Base-by-base conservation (phyloP, 2,113 vertebrate species). In the Anseranas semipalmata region DNA sequence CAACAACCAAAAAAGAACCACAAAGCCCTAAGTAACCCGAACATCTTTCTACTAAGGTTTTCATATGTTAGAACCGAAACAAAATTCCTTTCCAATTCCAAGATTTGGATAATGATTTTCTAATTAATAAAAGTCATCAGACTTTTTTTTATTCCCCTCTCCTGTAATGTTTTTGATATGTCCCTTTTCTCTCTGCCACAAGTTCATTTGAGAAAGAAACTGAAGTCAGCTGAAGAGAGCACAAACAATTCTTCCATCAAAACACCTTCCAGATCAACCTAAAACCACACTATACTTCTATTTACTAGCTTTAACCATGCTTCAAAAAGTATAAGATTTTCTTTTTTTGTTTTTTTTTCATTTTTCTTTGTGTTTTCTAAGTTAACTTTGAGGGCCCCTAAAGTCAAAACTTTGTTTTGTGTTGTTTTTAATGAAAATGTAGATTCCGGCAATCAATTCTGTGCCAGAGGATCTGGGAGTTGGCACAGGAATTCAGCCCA, bases 371-470 rank as follows among this genome's bases (percentile, higher is more conserved):
- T 22, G 6, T 74, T 93, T 94, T 95, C 71, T 55, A 82, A 41
- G 56, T 53, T 70, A 68, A 63, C 56, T 85, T 43, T 48, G 22
- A 37, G 25, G 46, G 39, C 14, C 39, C 87, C 59, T 75, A 81
- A 75, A 27, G 52, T 65, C 56, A 41, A 56, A 85, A 53, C 15
- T 20, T 45, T 12, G 10, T 30, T 95, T 79, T 72, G 15, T 22
- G 93, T 59, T 81, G 63, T n/a, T 89, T 84, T 80, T 80, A 87
- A 82, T 65, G 65, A 72, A 94, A 84, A 89, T 28, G 41, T 27
- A 87, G 58, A 63, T 83, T 89, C 37, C 92, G 53, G 80, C 60
- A 85, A 65, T 41, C 33, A 10, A 0, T 5, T 45, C 70, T 50
- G 5, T 85, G 89, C 78, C 77, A 82, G 76, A 66, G 43, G 58